These are phyloP conservation scores for Danaus plexippus DNA, from an alignment of 1,140 invertebrate species.

Conservation along the genomic window DNA sequence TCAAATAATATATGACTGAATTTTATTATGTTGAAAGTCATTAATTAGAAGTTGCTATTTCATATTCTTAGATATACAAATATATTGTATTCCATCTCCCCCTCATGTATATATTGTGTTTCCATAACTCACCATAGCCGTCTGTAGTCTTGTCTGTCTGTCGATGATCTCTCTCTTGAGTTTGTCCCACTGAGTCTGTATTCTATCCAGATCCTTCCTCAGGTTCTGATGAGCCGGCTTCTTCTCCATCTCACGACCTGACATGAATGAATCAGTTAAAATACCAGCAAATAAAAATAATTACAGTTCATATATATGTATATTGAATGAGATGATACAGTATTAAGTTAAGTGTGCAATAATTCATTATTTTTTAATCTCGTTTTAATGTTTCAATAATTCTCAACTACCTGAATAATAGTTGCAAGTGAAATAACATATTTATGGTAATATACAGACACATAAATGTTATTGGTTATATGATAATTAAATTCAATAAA, in stretches of 20 bases:
- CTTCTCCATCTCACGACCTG: conserved; percentile 71
- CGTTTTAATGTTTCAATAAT: too few species aligned
- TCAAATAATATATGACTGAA: background rate
- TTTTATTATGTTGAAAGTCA: background rate
- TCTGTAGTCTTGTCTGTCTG: conserved; percentile 87
- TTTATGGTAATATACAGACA: too few species aligned
- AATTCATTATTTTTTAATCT: too few species aligned
- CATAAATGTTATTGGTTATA: background rate
- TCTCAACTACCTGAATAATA: too few species aligned
- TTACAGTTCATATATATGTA: too few species aligned
- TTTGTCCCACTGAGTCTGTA: conserved; percentile 92
- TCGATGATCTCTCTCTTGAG: conserved; percentile 88
- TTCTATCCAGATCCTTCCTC: conserved; percentile 84
- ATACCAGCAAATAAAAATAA: background rate
- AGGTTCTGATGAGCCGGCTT: conserved; percentile 61
- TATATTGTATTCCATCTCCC: too few species aligned
- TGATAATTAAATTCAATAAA: background rate
- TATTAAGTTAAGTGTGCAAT: too few species aligned
- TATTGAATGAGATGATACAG: too few species aligned
- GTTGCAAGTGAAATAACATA: too few species aligned
- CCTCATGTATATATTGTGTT: background rate
- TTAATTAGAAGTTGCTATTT: too few species aligned
- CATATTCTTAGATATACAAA: too few species aligned
- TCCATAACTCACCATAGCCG: conserved; percentile 75
- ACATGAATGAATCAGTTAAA: conserved; percentile 1